phyloP scores from a whole-genome alignment of 2,888 invertebrate genomes.

The Dorcus hopei region DNA sequence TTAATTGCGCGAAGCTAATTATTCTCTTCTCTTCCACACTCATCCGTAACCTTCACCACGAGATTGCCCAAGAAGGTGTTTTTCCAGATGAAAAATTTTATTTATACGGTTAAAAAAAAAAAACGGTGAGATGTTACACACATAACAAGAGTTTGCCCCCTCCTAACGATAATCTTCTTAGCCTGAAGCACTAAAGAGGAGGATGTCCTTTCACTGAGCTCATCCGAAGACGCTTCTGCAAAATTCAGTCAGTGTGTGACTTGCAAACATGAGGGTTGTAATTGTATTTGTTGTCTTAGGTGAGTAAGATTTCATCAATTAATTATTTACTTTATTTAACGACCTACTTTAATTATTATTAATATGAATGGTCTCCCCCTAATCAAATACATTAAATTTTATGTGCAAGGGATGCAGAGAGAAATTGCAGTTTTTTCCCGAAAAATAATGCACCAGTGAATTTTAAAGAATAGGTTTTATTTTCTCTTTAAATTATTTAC shows the following conservation, averaged over 20 bases:
- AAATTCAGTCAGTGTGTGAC: conserved; percentile 41
- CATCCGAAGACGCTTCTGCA: conserved; percentile 38
- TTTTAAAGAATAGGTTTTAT: no score
- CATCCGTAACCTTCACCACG: conserved; percentile 1
- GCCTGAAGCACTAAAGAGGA: conserved; percentile 27
- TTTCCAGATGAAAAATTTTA: not conserved
- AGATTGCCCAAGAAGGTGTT: not conserved
- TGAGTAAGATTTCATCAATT: conserved; percentile 34
- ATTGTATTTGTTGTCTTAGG: conserved; percentile 45
- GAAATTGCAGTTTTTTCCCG: no score
- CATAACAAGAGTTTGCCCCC: conserved; percentile 11
- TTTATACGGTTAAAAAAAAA: no score
- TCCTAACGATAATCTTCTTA: conserved; percentile 14
- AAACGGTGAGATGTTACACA: not conserved
- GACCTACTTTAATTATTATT: no score
- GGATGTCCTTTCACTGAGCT: conserved; percentile 41
- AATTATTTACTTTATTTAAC: no score
- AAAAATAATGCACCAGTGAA: no score
- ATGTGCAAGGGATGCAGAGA: no score
- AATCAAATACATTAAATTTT: no score
- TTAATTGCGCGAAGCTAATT: no score
- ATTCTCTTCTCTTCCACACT: no score
- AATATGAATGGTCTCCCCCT: no score
- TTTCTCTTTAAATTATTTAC: no score
- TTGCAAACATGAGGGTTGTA: conserved; percentile 46